Conservation (phyloP, 2,113 vertebrate genomes). For the Corythoichthys intestinalis region DNA sequence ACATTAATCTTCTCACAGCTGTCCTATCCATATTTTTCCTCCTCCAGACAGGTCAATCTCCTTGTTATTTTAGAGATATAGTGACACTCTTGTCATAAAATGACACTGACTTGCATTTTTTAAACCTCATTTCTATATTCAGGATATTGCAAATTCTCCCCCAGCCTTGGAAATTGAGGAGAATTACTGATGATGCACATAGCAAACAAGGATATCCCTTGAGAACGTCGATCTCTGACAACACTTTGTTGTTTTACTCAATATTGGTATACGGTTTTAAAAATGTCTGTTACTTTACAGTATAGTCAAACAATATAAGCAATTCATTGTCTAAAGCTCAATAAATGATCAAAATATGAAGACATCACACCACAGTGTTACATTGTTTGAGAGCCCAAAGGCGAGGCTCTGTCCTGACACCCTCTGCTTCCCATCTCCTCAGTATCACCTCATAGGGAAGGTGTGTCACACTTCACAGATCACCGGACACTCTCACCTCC, state of each 20-base stretch:
- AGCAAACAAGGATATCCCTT: slow-evolving; percentile 53
- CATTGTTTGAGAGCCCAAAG: slow-evolving; percentile 25
- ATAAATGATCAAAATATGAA: slow-evolving; percentile 21
- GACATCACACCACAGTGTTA: slow-evolving; percentile 25
- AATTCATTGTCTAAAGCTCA: slow-evolving; percentile 25
- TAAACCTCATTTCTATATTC: slow-evolving; percentile 70
- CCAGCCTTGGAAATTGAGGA: slow-evolving; percentile 58
- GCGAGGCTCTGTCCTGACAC: slow-evolving; percentile 5
- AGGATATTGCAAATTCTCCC: slow-evolving; percentile 65
- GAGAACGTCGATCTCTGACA: slow-evolving; percentile 51
- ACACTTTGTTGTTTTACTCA: not conserved
- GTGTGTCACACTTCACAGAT: slow-evolving; percentile 54
- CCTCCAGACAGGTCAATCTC: slow-evolving; percentile 58
- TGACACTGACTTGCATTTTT: slow-evolving; percentile 71
- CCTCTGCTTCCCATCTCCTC: not conserved
- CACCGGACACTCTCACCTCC: slow-evolving; percentile 50
- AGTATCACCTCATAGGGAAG: slow-evolving; percentile 26
- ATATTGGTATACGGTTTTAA: not conserved
- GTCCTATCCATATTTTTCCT: slow-evolving; percentile 42
- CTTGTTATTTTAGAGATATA: slow-evolving; percentile 63
- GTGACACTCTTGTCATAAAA: slow-evolving; percentile 67
- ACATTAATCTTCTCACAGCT: slow-evolving; percentile 45
- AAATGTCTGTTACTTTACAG: not conserved
- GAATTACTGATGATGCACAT: slow-evolving; percentile 56
- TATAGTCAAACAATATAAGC: slow-evolving; percentile 18